These are phyloP conservation scores for Sakesphorus luctuosus DNA, from an alignment of 2,113 vertebrate genomes.

Conservation along the genomic window DNA sequence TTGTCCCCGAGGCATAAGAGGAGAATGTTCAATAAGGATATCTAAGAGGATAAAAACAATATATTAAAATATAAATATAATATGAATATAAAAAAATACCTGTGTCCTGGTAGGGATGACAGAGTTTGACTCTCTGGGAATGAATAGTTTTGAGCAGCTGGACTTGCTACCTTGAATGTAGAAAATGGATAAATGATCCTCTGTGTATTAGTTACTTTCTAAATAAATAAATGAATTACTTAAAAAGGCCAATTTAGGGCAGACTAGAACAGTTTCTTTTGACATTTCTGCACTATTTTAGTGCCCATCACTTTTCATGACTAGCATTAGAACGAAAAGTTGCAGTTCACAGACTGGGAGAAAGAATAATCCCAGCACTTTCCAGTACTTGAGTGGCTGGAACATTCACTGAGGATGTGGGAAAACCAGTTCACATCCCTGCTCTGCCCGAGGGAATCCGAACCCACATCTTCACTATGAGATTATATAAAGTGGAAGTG, in stretches of 20 bases:
- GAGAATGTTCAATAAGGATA: background rate
- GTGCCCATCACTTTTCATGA: background rate
- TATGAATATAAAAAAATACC: background rate
- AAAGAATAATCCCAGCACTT: background rate
- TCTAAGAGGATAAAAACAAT: background rate
- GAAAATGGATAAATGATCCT: background rate
- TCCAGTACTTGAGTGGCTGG: background rate
- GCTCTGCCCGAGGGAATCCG: background rate
- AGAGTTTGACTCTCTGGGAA: background rate
- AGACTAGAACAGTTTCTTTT: background rate
- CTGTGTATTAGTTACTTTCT: background rate
- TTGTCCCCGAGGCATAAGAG: background rate
- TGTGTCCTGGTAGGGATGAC: background rate
- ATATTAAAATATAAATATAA: background rate
- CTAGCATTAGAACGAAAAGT: background rate
- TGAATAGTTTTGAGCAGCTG: background rate
- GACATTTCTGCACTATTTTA: background rate
- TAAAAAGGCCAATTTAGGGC: background rate
- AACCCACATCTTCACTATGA: background rate
- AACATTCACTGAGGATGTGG: background rate
- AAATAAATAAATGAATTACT: background rate
- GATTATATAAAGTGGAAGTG: conserved; percentile 22
- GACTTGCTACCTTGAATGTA: background rate
- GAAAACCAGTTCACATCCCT: conserved; percentile 34
- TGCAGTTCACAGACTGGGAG: background rate